phyloP scores from a whole-genome alignment of 2,113 vertebrate genomes.

The Erythrolamprus reginae region DNA sequence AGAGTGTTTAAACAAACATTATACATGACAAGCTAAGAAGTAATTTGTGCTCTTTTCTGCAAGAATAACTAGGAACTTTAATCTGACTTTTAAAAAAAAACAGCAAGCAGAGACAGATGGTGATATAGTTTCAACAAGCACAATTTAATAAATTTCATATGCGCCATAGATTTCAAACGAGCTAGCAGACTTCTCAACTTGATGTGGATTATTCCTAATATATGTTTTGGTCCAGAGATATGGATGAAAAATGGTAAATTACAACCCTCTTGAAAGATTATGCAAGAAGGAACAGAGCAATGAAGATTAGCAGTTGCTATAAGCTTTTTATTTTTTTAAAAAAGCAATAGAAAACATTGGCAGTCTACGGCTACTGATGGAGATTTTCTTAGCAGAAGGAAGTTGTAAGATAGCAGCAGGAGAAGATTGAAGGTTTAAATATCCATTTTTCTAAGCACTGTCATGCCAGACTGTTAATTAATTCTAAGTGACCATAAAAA shows the following conservation, averaged over 20 bases:
- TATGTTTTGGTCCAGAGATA: conserved; percentile 37
- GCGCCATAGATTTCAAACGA: conserved; percentile 21
- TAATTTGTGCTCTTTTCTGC: conserved; percentile 53
- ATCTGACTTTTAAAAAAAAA: conserved; percentile 47
- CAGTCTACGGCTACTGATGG: not conserved
- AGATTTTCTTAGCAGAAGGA: not conserved
- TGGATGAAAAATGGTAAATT: not conserved
- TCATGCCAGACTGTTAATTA: not conserved
- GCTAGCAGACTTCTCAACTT: conserved; percentile 24
- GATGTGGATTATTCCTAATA: conserved; percentile 25
- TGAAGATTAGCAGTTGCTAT: not conserved
- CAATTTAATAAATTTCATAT: conserved; percentile 37
- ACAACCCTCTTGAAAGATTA: not conserved
- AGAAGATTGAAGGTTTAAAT: not conserved
- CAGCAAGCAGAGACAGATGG: conserved; percentile 47
- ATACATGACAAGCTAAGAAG: conserved; percentile 39
- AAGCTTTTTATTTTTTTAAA: not conserved
- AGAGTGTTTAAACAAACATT: conserved; percentile 9
- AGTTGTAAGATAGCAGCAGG: not conserved
- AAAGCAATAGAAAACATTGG: not conserved
- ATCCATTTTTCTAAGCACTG: not conserved
- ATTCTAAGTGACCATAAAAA: not conserved
- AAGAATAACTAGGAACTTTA: conserved; percentile 44
- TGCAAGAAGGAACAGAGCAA: conserved; percentile 12
- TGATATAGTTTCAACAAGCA: conserved; percentile 43